Base-by-base conservation (phyloP, 2,797 vertebrate genomes). In the Lagocephalus sceleratus region DNA sequence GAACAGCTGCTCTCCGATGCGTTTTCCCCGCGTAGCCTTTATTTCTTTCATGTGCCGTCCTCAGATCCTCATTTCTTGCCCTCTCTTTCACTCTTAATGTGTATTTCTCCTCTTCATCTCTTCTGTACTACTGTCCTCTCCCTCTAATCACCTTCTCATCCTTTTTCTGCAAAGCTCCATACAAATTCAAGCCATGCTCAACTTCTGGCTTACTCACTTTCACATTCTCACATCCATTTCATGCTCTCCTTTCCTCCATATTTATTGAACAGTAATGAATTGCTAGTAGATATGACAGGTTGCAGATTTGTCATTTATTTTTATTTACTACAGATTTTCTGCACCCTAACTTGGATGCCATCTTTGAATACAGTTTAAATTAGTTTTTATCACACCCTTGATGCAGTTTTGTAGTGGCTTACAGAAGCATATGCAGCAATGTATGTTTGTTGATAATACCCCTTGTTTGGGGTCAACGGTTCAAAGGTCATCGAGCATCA, bases 121-220 rank as follows among this genome's bases (percentile, higher is more conserved):
- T 40, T 62, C 29, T 59, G 60, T 81, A 68, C 82, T 64, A 63
- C 35, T 62, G 60, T 68, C 60, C 65, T 73, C 55, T 68, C 61
- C 59, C 70, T 71, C 66, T 42, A 52, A 71, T 81, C 66, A 41
- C 39, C 68, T 70, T 64, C 60, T 79, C 81, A 80, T 86, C 73
- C 71, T 79, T 74, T 75, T 81, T 82, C 60, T 63, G 55, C 58
- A 65, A 73, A 81, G 66, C 70, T 60, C 54, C 57, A 41, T 51
- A 58, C 15, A 39, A 65, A 59, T 69, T 38, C 51, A 63, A 75
- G 40, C 60, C 43, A 1, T 38, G 47, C 63, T 52, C 48, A 51
- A 62, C 57, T 51, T 65, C 54, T 25, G 3, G 45, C 58, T 54
- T 49, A 14, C 32, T 35, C 32, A 35, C 10, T 35, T 35, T 14